Conservation (phyloP, 2,888 invertebrate genomes). For the Aproaerema taeniolella region DNA sequence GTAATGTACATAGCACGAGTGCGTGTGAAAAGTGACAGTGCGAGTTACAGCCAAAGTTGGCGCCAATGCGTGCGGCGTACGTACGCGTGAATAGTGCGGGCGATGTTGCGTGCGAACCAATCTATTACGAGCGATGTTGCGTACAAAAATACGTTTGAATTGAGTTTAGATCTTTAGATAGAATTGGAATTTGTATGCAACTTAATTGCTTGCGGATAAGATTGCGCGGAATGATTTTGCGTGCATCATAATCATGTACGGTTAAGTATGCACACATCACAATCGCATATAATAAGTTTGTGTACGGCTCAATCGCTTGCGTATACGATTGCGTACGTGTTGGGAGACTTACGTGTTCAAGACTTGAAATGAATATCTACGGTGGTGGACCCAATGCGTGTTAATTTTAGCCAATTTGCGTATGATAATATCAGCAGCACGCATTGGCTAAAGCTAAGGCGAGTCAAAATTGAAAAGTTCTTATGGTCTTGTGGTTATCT, state of each 20-base stretch:
- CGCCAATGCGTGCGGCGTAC: conserved; percentile 2
- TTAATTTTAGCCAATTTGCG: too few relatives aligned
- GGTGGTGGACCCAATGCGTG: too few relatives aligned
- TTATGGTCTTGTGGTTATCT: conserved; percentile 2
- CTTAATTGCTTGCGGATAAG: too few relatives aligned
- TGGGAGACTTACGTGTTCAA: too few relatives aligned
- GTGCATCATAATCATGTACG: not conserved
- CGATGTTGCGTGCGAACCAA: not conserved
- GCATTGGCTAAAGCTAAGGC: not conserved
- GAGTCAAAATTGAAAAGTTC: conserved; percentile 3
- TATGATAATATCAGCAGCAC: not conserved
- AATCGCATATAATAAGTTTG: too few relatives aligned
- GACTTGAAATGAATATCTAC: too few relatives aligned
- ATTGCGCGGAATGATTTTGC: not conserved
- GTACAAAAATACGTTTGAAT: not conserved
- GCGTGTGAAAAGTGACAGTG: conserved; percentile 6
- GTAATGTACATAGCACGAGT: conserved; percentile 15
- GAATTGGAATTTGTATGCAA: too few relatives aligned
- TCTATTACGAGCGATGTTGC: not conserved
- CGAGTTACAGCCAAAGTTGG: conserved; percentile 1
- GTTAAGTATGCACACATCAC: too few relatives aligned
- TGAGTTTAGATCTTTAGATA: too few relatives aligned
- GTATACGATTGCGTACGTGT: too few relatives aligned
- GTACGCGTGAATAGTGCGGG: not conserved
- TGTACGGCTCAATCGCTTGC: too few relatives aligned